Conservation (phyloP, 2,113 vertebrate species). For the Ellobius talpinus region DNA sequence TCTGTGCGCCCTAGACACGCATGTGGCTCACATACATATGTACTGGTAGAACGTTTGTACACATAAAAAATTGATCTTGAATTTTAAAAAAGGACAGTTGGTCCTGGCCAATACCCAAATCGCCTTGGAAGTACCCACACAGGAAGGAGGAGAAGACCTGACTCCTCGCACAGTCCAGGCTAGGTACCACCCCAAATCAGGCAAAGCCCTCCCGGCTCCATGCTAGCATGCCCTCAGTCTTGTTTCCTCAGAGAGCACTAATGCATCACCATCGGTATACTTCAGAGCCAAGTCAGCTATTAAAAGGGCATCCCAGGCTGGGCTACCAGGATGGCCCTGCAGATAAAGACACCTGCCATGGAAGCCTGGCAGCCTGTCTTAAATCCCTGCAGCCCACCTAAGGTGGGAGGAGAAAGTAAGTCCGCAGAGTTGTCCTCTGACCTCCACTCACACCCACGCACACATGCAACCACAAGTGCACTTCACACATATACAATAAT, state of each 20-base stretch:
- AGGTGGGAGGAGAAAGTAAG: background rate
- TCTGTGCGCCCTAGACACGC: background rate
- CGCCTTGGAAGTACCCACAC: background rate
- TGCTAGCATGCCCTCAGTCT: background rate
- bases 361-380: background rate
- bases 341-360: background rate
- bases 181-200: background rate
- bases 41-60: background rate
- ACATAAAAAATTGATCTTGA: background rate
- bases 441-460: background rate
- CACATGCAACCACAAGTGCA: background rate
- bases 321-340: too few species aligned
- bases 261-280: background rate
- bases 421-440: background rate
- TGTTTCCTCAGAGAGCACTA: background rate
- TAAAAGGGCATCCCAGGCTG: background rate
- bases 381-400: background rate
- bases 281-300: slow-evolving; percentile 9
- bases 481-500: background rate
- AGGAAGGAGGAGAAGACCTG: background rate
- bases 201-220: background rate
- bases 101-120: background rate
- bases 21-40: background rate
- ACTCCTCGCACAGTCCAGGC: background rate
- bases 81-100: background rate